Conservation (phyloP, 1,140 invertebrate genomes). For the Trichonephila clavata region DNA sequence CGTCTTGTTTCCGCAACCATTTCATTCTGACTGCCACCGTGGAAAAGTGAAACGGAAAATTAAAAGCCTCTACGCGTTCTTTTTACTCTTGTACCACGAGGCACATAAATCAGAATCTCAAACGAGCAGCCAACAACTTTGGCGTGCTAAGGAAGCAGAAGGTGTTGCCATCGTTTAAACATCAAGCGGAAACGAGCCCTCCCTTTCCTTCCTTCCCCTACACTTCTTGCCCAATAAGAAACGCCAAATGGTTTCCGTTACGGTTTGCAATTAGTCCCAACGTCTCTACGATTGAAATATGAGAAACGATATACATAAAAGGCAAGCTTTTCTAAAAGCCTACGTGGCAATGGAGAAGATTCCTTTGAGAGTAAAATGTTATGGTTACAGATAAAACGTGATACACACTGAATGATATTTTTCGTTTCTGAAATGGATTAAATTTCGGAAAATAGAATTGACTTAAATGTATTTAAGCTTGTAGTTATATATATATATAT, state of each 20-base stretch:
- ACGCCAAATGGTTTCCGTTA: slow-evolving; percentile 13
- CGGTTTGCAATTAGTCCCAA: background rate
- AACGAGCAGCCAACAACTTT: background rate
- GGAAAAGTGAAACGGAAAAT: slow-evolving; percentile 19
- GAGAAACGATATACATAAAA: background rate
- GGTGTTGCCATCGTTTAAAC: slow-evolving; percentile 25
- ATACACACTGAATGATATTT: too few relatives aligned
- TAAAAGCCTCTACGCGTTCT: background rate
- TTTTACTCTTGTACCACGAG: background rate
- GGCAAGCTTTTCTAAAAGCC: too few relatives aligned
- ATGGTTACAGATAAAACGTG: too few relatives aligned
- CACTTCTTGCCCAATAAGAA: background rate
- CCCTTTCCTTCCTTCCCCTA: background rate
- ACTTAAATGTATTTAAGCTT: too few relatives aligned
- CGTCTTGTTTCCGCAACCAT: background rate
- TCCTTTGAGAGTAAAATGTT: too few relatives aligned
- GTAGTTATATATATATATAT: too few relatives aligned
- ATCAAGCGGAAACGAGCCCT: slow-evolving; percentile 20
- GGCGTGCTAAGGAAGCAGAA: background rate
- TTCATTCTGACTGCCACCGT: background rate
- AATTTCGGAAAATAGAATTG: too few relatives aligned
- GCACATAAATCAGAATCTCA: background rate
- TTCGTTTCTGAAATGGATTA: too few relatives aligned
- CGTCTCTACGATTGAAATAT: background rate
- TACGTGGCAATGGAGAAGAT: too few relatives aligned